Base-by-base conservation (phyloP, 1,140 invertebrate species). In the Scaptomyza montana region DNA sequence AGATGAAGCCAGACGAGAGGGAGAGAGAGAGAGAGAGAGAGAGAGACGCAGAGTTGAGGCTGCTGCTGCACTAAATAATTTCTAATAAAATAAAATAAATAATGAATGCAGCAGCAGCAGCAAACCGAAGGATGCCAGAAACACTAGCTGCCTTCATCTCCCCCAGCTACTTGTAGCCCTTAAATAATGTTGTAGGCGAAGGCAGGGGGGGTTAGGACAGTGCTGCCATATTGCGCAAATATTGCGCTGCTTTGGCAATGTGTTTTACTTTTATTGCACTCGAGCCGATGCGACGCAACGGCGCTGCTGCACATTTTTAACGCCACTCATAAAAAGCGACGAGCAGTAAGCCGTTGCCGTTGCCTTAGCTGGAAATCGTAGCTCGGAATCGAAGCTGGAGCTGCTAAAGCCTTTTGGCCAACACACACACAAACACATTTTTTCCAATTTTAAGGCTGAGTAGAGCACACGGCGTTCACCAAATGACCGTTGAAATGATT, bases 11-110 rank as follows among this genome's bases (percentile, higher is more conserved):
- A 25, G 21, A 39, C 39, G 28, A 9, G 36, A 41, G 39, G 12
- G 49, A 54, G 9, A 13, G 36, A 7, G 36, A 28, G 33, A 50
- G 8, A 33, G 51, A n/a, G 21, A 41, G 39, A 41, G 49, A 54
- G 12, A n/a, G 47, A 7, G 45, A 28, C 5, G 30, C 36, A 7
- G 46, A 30, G 21, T 51, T 36, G 47, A 7, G 46, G 30, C 45
- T 47, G 76, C 64, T 62, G 85, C 74, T 63, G 77, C 77, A 80
- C 85, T 89, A 89, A 89, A 89, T 89, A 89, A 89, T 89, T 89
- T 89, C 84, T 89, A 89, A 89, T 89, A 89, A 89, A 89, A 89
- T 89, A 89, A 89, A 89, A 89, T 89, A 89, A 89, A 89, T 89
- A 89, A 89, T 89, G 84, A 84, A 89, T 77, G 84, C 79, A 89